phyloP scores from a whole-genome alignment of 2,113 vertebrate species.

The Albula goreensis region DNA sequence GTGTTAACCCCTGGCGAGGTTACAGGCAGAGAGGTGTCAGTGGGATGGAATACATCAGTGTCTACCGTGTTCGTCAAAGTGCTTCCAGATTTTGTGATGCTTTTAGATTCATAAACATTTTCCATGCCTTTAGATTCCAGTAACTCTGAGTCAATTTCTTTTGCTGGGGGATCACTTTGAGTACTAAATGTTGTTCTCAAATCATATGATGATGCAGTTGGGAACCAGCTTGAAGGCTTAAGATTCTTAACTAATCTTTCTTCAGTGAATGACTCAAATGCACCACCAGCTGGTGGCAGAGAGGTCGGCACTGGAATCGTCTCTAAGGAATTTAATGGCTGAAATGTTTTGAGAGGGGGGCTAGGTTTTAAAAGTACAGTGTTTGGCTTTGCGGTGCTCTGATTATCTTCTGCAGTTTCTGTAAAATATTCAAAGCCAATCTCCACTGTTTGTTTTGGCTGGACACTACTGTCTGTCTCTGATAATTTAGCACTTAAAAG shows the following conservation, averaged over 20 bases:
- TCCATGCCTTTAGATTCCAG: background rate
- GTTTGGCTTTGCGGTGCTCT: too few species aligned
- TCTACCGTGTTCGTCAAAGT: background rate
- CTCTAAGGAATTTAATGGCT: background rate
- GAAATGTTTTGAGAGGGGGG: background rate
- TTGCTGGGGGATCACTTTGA: background rate
- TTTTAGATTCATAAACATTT: background rate
- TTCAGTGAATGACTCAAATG: background rate
- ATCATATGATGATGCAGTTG: background rate
- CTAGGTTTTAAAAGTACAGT: too few species aligned
- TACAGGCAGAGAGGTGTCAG: background rate
- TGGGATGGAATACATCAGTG: background rate
- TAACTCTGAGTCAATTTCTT: background rate
- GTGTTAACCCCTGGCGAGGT: background rate
- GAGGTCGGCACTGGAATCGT: background rate
- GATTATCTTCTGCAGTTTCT: too few species aligned
- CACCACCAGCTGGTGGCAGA: background rate
- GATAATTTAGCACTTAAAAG: background rate
- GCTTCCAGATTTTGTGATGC: background rate
- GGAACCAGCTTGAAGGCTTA: background rate
- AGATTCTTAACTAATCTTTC: background rate
- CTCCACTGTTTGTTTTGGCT: background rate
- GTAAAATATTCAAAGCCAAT: too few species aligned
- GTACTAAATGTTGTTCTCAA: background rate
- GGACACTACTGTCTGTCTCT: background rate